Conservation (phyloP, 1,140 invertebrate species). For the Halyomorpha halys region DNA sequence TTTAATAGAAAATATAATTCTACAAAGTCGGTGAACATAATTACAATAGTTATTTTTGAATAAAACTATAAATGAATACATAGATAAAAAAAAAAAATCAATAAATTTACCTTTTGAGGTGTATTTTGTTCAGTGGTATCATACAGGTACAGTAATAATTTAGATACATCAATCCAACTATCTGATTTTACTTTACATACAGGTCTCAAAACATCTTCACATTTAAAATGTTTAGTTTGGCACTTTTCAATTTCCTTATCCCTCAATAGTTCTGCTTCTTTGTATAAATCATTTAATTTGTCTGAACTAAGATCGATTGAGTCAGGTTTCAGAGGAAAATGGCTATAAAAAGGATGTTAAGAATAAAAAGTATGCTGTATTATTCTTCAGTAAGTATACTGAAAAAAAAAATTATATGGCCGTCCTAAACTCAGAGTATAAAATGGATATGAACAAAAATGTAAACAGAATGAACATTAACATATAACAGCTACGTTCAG, state of each 20-base stretch:
- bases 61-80: not conserved
- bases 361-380: no score
- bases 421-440: no score
- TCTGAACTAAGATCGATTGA: no score
- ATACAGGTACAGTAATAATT: conserved; percentile 20
- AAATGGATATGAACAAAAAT: no score
- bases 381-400: no score
- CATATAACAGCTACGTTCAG: no score
- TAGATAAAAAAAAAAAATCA: not conserved
- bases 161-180: conserved; percentile 25
- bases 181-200: conserved; percentile 8
- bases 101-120: conserved; percentile 22
- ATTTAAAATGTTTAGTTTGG: not conserved
- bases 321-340: not conserved
- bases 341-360: not conserved
- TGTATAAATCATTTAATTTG: conserved; percentile 17
- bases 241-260: conserved; percentile 20
- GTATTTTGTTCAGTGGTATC: conserved; percentile 19
- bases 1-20: not conserved
- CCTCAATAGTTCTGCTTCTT: conserved; percentile 22
- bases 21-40: not conserved
- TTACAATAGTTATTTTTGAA: not conserved
- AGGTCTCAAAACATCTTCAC: not conserved
- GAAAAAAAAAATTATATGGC: no score
- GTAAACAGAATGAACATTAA: no score